These are phyloP conservation scores for Oscheius sp. DNA, from an alignment of 1,140 invertebrate genomes.

Conservation along the genomic window DNA sequence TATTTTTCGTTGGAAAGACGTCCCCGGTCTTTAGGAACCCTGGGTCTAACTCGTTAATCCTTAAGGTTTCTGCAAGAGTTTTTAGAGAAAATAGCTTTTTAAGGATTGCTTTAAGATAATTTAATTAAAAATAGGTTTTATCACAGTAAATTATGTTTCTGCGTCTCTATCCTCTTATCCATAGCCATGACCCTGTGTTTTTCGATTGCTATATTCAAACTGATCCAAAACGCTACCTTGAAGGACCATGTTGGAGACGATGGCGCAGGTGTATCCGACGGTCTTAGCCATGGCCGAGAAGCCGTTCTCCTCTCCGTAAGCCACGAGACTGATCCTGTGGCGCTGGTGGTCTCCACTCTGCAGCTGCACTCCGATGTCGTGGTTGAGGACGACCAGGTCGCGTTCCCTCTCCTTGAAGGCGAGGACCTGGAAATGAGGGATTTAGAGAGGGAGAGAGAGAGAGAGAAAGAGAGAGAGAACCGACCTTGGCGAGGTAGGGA, in stretches of 20 bases:
- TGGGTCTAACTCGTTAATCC: too few species aligned
- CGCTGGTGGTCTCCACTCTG: slow-evolving; percentile 74
- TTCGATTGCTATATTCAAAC: too few species aligned
- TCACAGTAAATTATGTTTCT: too few species aligned
- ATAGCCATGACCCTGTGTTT: not conserved
- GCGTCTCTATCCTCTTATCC: not conserved
- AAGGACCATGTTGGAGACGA: slow-evolving; percentile 93
- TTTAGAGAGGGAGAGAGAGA: too few species aligned
- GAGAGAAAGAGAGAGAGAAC: too few species aligned
- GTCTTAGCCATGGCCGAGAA: slow-evolving; percentile 96
- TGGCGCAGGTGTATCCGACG: slow-evolving; percentile 91
- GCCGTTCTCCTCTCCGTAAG: slow-evolving; percentile 80
- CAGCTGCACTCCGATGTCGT: slow-evolving; percentile 88
- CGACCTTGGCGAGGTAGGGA: slow-evolving; percentile 82
- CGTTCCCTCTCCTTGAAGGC: slow-evolving; percentile 78
- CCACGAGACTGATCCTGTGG: slow-evolving; percentile 84
- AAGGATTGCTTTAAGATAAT: too few species aligned
- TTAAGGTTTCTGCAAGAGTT: too few species aligned
- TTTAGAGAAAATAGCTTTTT: too few species aligned
- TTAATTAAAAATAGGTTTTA: too few species aligned
- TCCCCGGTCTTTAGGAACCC: too few species aligned
- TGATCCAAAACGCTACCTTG: slow-evolving; percentile 5
- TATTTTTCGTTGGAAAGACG: too few species aligned
- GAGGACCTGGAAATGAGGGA: too few species aligned
- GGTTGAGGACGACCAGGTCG: slow-evolving; percentile 87